These are phyloP conservation scores for Idaea dimidiata DNA, from an alignment of 2,888 invertebrate genomes.

Conservation along the genomic window DNA sequence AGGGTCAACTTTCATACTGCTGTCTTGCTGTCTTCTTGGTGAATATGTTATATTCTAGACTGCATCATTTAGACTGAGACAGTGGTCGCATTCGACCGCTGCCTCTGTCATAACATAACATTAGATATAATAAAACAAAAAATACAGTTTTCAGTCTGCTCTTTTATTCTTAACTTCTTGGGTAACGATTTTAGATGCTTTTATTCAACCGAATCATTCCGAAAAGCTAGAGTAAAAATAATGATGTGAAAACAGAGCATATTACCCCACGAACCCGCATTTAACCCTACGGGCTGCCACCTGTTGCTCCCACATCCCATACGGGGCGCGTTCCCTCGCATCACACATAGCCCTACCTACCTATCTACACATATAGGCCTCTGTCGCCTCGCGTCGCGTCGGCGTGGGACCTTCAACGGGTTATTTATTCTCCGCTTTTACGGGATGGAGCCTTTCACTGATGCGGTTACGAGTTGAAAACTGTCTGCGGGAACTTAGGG, in stretches of 20 bases:
- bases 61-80: too few relatives aligned
- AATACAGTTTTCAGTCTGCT: too few relatives aligned
- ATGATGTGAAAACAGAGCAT: conserved; percentile 44
- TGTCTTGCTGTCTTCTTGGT: too few relatives aligned
- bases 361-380: background rate
- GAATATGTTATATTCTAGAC: too few relatives aligned
- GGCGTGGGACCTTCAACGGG: conserved; percentile 52
- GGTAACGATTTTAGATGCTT: too few relatives aligned
- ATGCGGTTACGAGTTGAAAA: conserved; percentile 23
- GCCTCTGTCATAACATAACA: too few relatives aligned
- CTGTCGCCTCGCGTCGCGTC: conserved; percentile 26
- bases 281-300: conserved; percentile 79
- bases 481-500: background rate
- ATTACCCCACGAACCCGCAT: conserved; percentile 38
- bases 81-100: too few relatives aligned
- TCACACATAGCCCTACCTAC: conserved; percentile 29
- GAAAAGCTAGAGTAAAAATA: conserved; percentile 1
- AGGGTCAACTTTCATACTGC: too few relatives aligned
- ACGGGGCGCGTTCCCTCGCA: conserved; percentile 46
- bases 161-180: too few relatives aligned
- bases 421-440: conserved; percentile 55
- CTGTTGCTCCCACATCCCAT: conserved; percentile 68
- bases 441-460: conserved; percentile 31
- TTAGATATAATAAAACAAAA: too few relatives aligned
- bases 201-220: too few relatives aligned